Base-by-base conservation (phyloP, 2,888 invertebrate species). In the Conchocele bisecta region DNA sequence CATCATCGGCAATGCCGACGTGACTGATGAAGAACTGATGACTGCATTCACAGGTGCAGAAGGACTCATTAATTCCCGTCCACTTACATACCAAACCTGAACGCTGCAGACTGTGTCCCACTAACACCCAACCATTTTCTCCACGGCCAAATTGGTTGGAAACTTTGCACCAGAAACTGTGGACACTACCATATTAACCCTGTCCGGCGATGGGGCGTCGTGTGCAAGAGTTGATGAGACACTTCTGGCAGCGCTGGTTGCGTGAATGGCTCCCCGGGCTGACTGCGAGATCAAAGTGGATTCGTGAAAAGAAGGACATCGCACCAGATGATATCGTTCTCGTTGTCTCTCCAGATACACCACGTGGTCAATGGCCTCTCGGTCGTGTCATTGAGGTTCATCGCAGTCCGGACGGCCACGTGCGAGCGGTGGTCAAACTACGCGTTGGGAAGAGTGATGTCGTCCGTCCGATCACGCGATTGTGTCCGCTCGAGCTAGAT, bases 51-150 rank as follows among this genome's bases (percentile, higher is more conserved):
- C 54, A 0, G 73, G 75, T 17, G 79, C 70, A 22, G 82, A 83
- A 54, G 57, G 33, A 1, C 48, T 79, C 1, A 64, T 78, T 6
- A 83, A 78, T 29, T 58, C 59, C 11, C 22, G 76, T 31, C 77
- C 76, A 3, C 37, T 78, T 13, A 71, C 82, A n/a, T 71, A 71
- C 46, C 67, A 79, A 24, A 35, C 41, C 6, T 11, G 67, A 20
- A 75, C 33, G 48, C 69, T 6, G 20, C 37, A n/a, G 76, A 72
- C 37, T 17, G 29, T 26, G 20, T 22, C 3, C 51, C 41, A 0
- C 31, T 73, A 17, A 70, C 82, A 9, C 77, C 77, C 9, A 79
- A 82, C 35, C 74, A 83, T 66, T 77, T 83, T 46, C 13, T 81
- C 13, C 56, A 50, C 63, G 68, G 73, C 13, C 33, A 51, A 28